phyloP scores from a whole-genome alignment of 1,140 invertebrate species.

The Eciton burchellii region DNA sequence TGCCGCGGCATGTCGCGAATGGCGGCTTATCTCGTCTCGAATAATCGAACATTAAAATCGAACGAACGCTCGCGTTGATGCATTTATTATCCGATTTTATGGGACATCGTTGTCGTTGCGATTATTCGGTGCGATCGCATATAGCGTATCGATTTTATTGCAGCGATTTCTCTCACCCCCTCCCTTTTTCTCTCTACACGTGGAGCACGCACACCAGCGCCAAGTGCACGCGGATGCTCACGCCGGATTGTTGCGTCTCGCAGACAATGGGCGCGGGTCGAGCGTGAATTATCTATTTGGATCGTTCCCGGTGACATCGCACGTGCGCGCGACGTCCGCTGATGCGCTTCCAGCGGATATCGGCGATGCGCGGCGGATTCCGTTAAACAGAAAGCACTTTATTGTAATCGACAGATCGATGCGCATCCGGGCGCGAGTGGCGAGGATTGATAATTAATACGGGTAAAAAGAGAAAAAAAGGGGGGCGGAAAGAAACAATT shows the following conservation, averaged over 20 bases:
- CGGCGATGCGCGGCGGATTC: conserved; percentile 6
- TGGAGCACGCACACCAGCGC: conserved; percentile 14
- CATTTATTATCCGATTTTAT: conserved; percentile 33
- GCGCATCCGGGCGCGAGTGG: neutral
- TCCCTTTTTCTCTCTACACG: no score
- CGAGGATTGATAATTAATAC: conserved; percentile 32
- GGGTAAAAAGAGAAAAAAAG: no score
- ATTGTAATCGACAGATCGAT: conserved; percentile 13
- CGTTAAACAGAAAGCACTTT: conserved; percentile 32
- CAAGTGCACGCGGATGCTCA: conserved; percentile 62
- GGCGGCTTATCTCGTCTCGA: conserved; percentile 26
- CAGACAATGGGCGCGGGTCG: conserved; percentile 65
- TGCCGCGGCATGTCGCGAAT: neutral
- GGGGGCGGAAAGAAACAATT: no score
- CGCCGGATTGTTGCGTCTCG: conserved; percentile 64
- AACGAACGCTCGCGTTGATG: conserved; percentile 8
- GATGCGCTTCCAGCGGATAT: conserved; percentile 47
- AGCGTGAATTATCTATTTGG: conserved; percentile 65
- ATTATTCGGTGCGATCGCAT: conserved; percentile 64
- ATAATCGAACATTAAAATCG: conserved; percentile 20
- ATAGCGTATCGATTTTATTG: conserved; percentile 65
- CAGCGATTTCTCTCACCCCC: no score
- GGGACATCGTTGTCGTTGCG: neutral
- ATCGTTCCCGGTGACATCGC: conserved; percentile 54
- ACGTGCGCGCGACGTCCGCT: conserved; percentile 12